phyloP scores from a whole-genome alignment of 2,888 invertebrate species.

The Nematopogon swammerdamellus region DNA sequence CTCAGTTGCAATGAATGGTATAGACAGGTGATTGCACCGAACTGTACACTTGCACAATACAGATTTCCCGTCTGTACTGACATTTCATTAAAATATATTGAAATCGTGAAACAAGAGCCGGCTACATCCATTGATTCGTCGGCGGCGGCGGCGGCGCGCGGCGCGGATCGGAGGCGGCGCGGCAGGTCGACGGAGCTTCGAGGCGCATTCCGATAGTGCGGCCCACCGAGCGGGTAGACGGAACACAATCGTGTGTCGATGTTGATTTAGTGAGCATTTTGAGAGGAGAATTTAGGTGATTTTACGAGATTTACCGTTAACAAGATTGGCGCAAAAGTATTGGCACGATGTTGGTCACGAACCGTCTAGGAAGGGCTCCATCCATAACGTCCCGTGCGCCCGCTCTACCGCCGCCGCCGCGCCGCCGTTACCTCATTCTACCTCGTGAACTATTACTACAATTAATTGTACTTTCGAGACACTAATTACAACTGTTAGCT shows the following conservation, averaged over 20 bases:
- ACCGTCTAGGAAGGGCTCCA: too few species aligned
- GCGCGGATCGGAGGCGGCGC: conserved; percentile 19
- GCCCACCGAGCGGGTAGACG: too few species aligned
- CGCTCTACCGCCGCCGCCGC: too few species aligned
- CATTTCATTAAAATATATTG: conserved; percentile 32
- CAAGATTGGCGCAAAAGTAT: neutral
- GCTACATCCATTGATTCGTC: conserved; percentile 39
- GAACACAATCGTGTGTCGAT: neutral
- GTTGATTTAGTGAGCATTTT: neutral
- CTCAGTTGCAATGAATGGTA: too few species aligned
- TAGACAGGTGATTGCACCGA: neutral
- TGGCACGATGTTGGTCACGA: neutral
- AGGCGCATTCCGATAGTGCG: too few species aligned
- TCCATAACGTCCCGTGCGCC: too few species aligned
- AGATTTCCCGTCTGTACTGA: neutral
- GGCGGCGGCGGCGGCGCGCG: neutral
- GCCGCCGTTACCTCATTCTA: too few species aligned
- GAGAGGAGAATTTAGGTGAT: neutral
- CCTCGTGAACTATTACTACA: too few species aligned
- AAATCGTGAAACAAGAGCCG: conserved; percentile 50
- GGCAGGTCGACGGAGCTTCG: conserved; percentile 17
- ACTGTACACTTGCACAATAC: neutral
- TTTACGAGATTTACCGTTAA: neutral
- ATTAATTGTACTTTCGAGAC: too few species aligned
- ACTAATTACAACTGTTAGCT: too few species aligned